phyloP scores from a whole-genome alignment of 1,140 invertebrate genomes.

The Drosophila bocqueti region DNA sequence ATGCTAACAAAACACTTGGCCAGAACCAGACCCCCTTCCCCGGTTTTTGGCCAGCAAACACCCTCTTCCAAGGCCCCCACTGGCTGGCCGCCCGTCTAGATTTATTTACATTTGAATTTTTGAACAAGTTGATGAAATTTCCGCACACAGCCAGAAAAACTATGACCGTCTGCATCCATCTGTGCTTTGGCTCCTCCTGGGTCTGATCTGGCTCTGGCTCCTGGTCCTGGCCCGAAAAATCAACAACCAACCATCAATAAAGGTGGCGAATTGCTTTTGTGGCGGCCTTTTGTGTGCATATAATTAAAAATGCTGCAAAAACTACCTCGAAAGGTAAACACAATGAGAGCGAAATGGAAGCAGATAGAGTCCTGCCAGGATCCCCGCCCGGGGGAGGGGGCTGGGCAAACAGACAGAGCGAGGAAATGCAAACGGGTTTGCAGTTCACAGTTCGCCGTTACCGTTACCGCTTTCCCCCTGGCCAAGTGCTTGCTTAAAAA shows the following conservation, averaged over 20 bases:
- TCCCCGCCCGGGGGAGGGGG: background rate
- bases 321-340: slow-evolving; percentile 74
- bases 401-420: slow-evolving; percentile 55
- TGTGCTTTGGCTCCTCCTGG: slow-evolving; percentile 21
- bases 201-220: slow-evolving; percentile 20
- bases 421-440: slow-evolving; percentile 46
- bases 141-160: slow-evolving; percentile 65
- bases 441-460: slow-evolving; percentile 45
- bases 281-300: slow-evolving; percentile 81
- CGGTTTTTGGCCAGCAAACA: background rate
- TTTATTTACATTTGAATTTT: slow-evolving; percentile 84
- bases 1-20: slow-evolving; percentile 76
- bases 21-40: slow-evolving; percentile 1
- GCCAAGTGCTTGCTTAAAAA: slow-evolving; percentile 72
- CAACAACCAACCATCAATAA: slow-evolving; percentile 70
- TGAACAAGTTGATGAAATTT: slow-evolving; percentile 81
- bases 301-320: slow-evolving; percentile 79
- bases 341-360: slow-evolving; percentile 22
- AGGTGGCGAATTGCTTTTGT: slow-evolving; percentile 81
- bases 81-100: slow-evolving; percentile 58
- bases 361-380: slow-evolving; percentile 16
- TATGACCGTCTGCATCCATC: slow-evolving; percentile 55
- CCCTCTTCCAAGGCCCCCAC: background rate
- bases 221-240: slow-evolving; percentile 40
- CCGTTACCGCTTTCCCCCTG: slow-evolving; percentile 6